Evolutionary conservation across 1,140 invertebrate species (phyloP), one percentile per base, ranked within the genome.

Genomic region (Akabosia matsudoensis): DNA sequence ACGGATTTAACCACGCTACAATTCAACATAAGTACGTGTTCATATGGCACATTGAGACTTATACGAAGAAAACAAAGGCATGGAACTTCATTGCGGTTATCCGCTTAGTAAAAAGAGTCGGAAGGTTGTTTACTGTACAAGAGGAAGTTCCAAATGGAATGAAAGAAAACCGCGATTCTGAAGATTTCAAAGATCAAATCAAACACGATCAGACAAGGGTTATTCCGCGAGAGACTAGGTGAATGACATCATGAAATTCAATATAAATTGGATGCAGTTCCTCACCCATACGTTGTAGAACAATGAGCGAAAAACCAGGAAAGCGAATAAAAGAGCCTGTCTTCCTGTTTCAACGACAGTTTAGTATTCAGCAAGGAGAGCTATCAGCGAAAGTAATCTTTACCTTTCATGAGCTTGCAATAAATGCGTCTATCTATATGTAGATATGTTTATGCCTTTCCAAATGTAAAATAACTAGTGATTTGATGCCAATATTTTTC

Each of bases 231-330:
- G 22, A 56, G 10, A 56, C 54, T 56, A 67, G 61, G 61, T 67
- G 61, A 67, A 67, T 31, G 61, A 67, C 61, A 67, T 67, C 61
- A 67, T 67, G 61, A 67, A 67, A 67, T 67, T 67, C 61, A 67
- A 67, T 67, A 67, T 30, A 67, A 67, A 67, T 67, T 67, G 61
- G 61, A 67, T 28, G 61, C 61, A 67, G 7, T 10, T 10, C 61
- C 61, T 67, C 61, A 67, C 28, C 2, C 4, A 30, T 28, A 67
- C 26, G 10, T 30, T 28, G n/a, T 31, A 30, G 61, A 67, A 31
- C 61, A 67, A 67, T 67, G 61, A 31, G 31, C 3, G 61, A 14
- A 56, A 56, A 56, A 3, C 24, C 14, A 22, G 13, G 54, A 22
- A 56, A 10, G 54, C 13, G n/a, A n/a, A n/a, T n/a, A n/a, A n/a